Evolutionary conservation across 2,888 invertebrate genomes (phyloP), one percentile per base, ranked within the genome.

Genomic region (Anticlea derivata): DNA sequence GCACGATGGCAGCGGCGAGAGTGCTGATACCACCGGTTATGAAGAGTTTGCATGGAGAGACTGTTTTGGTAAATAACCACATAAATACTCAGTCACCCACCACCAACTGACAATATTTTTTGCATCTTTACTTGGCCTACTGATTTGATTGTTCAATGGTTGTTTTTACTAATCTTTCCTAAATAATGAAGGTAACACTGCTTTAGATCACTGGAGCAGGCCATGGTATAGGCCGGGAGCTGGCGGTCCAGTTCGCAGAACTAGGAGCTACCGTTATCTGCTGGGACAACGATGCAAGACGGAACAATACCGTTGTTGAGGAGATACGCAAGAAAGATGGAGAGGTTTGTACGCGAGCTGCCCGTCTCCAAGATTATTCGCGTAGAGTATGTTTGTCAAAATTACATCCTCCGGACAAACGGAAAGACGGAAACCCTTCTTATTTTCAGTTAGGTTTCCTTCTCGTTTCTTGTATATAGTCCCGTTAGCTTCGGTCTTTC

Each of bases 261-360:
- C 71, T 86, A 0, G 90, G 90, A 0, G 90, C 90, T 0, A 89
- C 87, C 0, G 85, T 90, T 1, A 77, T 90, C 5, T 90, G 89
- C 60, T 90, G 89, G 89, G 90, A 90, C 61, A 80, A 66, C 27
- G 84, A 90, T 55, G 63, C 73, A 2, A 63, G 76, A 1, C 66
- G 81, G 12, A 90, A 86, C 64, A 78, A 80, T 40, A 78, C 85
- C 0, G 77, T 89, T 7, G 80, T 90, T 10, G 77, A 83, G 5
- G 86, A 88, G 50, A 89, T 90, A 49, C 73, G 81, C 2, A 77
- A 63, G 38, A 87, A 82, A 48, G 88, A 89, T 61, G 90, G 89
- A 30, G 90, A 90, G 66, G 90, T 88, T 13, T 35, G 31, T 17
- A 30, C 0, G 10, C 8, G 10, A 38, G 1, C n/a, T n/a, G n/a